A percentile compares a stretch with the other conserved stretches of the same genome.
Conservation (phyloP, 2,888 invertebrate genomes). For the Nomada fucata region DNA sequence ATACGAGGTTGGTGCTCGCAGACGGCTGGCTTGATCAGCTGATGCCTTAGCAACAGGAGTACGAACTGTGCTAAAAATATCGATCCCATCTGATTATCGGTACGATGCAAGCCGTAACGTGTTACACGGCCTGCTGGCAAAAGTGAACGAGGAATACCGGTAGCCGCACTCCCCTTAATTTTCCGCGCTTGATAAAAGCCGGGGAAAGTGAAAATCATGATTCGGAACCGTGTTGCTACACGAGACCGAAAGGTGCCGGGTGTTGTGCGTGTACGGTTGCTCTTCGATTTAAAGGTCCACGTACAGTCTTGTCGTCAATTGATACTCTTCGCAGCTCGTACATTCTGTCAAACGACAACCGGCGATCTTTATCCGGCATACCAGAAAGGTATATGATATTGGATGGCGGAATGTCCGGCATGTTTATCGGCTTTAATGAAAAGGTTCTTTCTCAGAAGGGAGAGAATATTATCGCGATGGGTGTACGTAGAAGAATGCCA, state of each 20-base stretch:
- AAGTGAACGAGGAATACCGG: constrained; percentile 30
- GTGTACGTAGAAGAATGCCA: constrained; percentile 9
- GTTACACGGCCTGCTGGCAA: constrained; percentile 26
- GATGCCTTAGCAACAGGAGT: constrained; percentile 83
- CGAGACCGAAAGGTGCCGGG: neutral
- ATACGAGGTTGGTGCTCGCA: constrained; percentile 61
- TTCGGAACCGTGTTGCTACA: neutral
- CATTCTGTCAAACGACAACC: neutral
- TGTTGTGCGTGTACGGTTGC: neutral
- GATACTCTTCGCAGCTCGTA: neutral
- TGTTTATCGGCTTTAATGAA: constrained; percentile 49
- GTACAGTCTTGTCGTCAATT: neutral
- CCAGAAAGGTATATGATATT: constrained; percentile 13
- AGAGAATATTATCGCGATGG: constrained; percentile 18
- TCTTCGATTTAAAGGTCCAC: constrained; percentile 5
- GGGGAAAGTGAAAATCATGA: constrained; percentile 28
- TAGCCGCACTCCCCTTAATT: neutral
- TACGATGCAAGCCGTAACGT: constrained; percentile 48
- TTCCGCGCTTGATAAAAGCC: neutral
- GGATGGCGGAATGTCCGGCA: constrained; percentile 1
- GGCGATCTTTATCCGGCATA: constrained; percentile 24
- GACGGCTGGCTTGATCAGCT: constrained; percentile 79
- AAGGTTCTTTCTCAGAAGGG: constrained; percentile 11
- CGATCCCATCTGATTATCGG: constrained; percentile 60
- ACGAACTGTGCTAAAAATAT: constrained; percentile 77